Evolutionary conservation across 2,888 invertebrate species (phyloP), one percentile per base, ranked within the genome.

Genomic region (Melanchra persicariae): DNA sequence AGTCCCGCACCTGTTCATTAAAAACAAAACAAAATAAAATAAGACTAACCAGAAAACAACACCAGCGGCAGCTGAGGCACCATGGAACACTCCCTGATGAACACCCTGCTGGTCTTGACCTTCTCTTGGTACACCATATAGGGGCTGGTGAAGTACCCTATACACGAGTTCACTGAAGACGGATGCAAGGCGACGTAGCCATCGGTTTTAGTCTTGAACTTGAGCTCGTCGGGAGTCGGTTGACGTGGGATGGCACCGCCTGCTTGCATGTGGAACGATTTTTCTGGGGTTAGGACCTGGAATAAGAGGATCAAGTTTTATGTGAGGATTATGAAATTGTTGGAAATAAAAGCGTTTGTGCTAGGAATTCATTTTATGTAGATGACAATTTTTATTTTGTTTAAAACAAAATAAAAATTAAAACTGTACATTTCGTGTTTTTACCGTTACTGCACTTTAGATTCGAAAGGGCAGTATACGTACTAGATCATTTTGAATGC

Each of bases 91-190:
- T 98, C 98, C 52, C 98, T 95, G 30, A 98, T 97, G 87, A 97
- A 98, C 45, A 98, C 97, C 85, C 97, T 96, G 5, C 97, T 97
- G 0, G 98, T 98, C 89, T 97, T 98, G 26, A 98, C 97, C 91
- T 98, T 98, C 90, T 98, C 98, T 89, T 98, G 98, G 87, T 97
- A 98, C 34, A 98, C 97, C 54, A 98, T 90, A 88, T 98, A 98
- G 0, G 98, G 98, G 87, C 98, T 97, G 12, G 96, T 93, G 88
- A 97, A 98, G 87, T 97, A 94, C 0, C 96, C 96, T 0, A 97
- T 94, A 12, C 93, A 95, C 4, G 97, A 97, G 90, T 98, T 98
- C 0, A 98, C 97, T 0, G 98, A 98, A 0, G 98, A 98, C 0
- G 98, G 98, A 92, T 98, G 98, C 2, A 98, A 92, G 19, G 96